Percentiles rank a stretch among this genome's conserved stretches.
These are phyloP conservation scores for Acholoe squamosa DNA, from an alignment of 2,888 invertebrate species.

Conservation along the genomic window DNA sequence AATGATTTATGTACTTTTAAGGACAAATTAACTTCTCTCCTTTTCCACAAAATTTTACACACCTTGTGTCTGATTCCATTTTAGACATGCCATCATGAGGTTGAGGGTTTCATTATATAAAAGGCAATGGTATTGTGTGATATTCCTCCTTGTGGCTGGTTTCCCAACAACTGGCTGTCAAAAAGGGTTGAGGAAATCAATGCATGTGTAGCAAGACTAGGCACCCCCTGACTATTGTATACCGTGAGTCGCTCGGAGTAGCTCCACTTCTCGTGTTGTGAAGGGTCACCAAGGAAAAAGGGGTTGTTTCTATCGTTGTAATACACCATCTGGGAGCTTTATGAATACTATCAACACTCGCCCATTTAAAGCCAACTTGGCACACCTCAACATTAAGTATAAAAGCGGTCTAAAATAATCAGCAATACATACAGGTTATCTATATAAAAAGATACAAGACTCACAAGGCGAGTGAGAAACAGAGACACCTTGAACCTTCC, in stretches of 20 bases:
- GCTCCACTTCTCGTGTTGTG: conserved; percentile 27
- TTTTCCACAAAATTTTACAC: neutral
- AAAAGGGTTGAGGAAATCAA: conserved; percentile 9
- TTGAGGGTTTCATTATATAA: neutral
- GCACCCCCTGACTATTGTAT: neutral
- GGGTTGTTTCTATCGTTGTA: neutral
- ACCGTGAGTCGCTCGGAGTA: neutral
- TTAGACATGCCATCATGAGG: too few species aligned
- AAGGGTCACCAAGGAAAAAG: neutral
- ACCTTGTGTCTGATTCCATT: neutral
- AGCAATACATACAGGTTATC: conserved; percentile 17
- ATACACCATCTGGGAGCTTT: neutral
- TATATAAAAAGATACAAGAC: neutral
- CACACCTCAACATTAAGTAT: neutral
- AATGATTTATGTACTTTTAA: neutral
- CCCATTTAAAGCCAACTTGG: neutral
- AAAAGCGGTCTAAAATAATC: neutral
- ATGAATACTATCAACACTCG: neutral
- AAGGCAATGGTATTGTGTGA: neutral
- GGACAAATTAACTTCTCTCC: neutral
- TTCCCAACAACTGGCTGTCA: neutral
- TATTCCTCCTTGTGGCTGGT: neutral
- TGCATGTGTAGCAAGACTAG: conserved; percentile 2
- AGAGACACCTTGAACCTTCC: conserved; percentile 23
- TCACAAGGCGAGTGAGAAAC: neutral